phyloP scores from a whole-genome alignment of 2,797 vertebrate species.

The Coendou prehensilis region DNA sequence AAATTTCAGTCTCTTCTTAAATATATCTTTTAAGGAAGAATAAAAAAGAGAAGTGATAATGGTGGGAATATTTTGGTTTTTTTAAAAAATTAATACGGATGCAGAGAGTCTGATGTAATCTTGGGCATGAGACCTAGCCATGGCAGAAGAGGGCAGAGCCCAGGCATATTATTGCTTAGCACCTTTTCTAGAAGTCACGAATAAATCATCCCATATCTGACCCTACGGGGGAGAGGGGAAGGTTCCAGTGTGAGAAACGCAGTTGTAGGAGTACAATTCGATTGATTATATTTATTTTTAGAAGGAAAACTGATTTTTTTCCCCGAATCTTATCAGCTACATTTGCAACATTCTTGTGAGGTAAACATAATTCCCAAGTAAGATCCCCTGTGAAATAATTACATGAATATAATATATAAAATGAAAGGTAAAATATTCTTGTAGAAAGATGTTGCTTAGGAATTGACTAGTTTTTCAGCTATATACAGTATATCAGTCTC shows the following conservation, averaged over 20 bases:
- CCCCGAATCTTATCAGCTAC: background rate
- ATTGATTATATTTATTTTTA: slow-evolving; percentile 55
- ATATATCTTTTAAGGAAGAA: slow-evolving; percentile 7
- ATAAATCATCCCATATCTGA: background rate
- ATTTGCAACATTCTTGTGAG: slow-evolving; percentile 12
- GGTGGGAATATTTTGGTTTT: background rate
- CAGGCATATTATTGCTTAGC: background rate
- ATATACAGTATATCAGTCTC: background rate
- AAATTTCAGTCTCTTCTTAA: background rate
- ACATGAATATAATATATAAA: slow-evolving; percentile 50
- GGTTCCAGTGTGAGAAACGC: background rate
- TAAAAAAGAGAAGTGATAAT: background rate
- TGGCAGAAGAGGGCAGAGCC: background rate
- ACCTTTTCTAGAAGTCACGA: background rate
- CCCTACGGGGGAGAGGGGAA: background rate
- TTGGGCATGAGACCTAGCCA: background rate
- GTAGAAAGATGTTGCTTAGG: background rate
- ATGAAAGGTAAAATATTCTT: slow-evolving; percentile 7
- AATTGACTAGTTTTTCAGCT: background rate
- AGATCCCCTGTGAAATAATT: slow-evolving; percentile 42
- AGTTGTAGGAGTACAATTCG: background rate
- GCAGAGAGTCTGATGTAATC: background rate
- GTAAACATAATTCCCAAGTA: background rate
- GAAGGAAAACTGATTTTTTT: background rate
- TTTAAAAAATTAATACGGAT: background rate